A percentile compares a stretch with the other conserved stretches of the same genome.
Evolutionary conservation across 2,797 vertebrate species (phyloP).

Genomic region (Scleropages formosus): DNA sequence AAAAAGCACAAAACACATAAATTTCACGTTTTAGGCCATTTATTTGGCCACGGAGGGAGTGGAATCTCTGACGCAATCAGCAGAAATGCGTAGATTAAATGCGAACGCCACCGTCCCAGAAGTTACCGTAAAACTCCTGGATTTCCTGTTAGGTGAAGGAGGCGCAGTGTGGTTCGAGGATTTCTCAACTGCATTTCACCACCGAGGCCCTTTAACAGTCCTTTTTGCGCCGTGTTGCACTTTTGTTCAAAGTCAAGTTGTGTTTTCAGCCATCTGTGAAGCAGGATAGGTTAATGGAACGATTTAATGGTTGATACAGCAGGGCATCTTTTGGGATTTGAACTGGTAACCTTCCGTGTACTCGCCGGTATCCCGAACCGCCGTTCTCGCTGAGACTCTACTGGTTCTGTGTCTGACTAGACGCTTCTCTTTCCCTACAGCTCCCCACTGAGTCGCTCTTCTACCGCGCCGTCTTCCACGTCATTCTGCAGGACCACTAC

Average conservation of each 20-base stretch:
- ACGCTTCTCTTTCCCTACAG: conserved; percentile 63
- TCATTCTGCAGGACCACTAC: conserved; percentile 88
- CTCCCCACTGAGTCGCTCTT: conserved; percentile 92
- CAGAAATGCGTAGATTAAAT: conserved; percentile 47
- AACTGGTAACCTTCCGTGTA: neutral
- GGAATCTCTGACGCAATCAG: conserved; percentile 42
- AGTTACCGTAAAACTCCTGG: conserved; percentile 18
- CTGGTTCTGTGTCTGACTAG: neutral
- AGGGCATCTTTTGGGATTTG: neutral
- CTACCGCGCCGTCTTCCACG: conserved; percentile 92
- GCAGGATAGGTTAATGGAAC: neutral
- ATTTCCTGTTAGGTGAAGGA: neutral
- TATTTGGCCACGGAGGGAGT: conserved; percentile 38
- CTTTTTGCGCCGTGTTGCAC: neutral
- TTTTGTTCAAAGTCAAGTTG: neutral
- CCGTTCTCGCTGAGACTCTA: neutral
- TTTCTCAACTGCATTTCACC: neutral
- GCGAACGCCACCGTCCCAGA: conserved; percentile 36
- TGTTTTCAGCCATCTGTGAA: neutral
- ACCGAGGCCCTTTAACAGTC: too few relatives aligned
- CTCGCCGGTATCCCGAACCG: neutral
- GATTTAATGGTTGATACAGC: neutral
- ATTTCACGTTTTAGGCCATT: conserved; percentile 51
- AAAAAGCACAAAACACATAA: conserved; percentile 49
- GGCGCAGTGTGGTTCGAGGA: neutral